Evolutionary conservation across 2,113 vertebrate species (phyloP).

Genomic region (Brachyhypopomus gauderio): DNA sequence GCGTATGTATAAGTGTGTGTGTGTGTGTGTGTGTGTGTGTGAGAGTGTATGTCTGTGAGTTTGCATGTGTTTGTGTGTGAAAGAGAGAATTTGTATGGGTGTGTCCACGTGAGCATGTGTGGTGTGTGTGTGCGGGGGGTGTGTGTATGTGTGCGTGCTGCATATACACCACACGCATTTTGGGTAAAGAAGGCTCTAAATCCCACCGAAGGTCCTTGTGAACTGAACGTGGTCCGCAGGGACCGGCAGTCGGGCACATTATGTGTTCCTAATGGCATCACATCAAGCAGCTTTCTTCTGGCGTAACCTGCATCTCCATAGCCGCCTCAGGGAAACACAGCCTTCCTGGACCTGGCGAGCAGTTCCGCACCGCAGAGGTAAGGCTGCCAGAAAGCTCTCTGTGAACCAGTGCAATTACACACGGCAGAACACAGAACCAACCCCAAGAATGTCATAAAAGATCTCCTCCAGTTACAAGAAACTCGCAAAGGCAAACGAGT

Average conservation of each 20-base stretch:
- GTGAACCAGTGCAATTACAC: conserved; percentile 38
- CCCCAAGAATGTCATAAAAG: conserved; percentile 5
- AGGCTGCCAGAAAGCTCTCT: conserved; percentile 16
- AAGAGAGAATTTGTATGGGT: not conserved
- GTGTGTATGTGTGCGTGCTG: not conserved
- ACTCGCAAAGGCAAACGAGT: not conserved
- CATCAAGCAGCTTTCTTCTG: conserved; percentile 50
- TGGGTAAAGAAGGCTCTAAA: not conserved
- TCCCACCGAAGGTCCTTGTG: not conserved
- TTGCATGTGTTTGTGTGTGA: not conserved
- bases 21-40: not conserved
- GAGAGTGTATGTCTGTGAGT: not conserved
- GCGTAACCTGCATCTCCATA: conserved; percentile 42
- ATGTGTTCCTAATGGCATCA: conserved; percentile 42
- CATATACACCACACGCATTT: not conserved
- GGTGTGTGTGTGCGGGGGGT: no score
- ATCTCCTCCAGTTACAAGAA: conserved; percentile 2
- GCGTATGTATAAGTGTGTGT: not conserved
- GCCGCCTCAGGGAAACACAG: conserved; percentile 46
- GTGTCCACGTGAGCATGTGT: not conserved
- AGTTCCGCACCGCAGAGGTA: conserved; percentile 35
- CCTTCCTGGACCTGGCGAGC: conserved; percentile 46
- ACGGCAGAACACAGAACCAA: conserved; percentile 1
- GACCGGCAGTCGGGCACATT: conserved; percentile 26
- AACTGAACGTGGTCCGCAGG: conserved; percentile 38